Base-by-base conservation (phyloP, 2,113 vertebrate genomes). In the Zosterops japonicus region DNA sequence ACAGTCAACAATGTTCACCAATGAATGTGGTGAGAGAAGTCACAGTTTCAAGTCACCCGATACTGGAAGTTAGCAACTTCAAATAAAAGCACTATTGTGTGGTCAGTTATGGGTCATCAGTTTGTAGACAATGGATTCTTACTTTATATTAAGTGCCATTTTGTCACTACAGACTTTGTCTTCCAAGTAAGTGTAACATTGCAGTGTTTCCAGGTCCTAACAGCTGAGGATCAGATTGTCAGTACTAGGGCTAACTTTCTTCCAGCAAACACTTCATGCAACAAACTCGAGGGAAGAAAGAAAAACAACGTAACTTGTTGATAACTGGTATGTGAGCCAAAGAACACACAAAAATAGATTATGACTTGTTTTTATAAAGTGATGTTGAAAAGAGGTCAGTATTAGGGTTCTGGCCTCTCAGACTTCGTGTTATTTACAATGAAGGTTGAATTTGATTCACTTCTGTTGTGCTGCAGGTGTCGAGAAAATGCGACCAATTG, bases 361-460 rank as follows among this genome's bases (percentile, higher is more conserved):
- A 6, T 56, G 36, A 64, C 21, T 39, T 49, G 19, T 2, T 8
- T 70, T 60, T 44, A 16, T 17, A 20, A 56, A 47, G 31, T 8
- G 20, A n/a, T 77, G 46, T 9, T 65, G 41, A 70, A 78, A 35
- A 71, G 31, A 67, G 24, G 20, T 79, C 41, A 20, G 0, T 60
- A 19, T 6, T 24, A 4, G 5, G 16, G 16, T 50, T 87, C 29
- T 67, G 39, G 12, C 16, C 10, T 3, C 8, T 47, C 6, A 3
- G 14, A 14, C 33, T 65, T 15, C 0, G 3, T 55, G 3, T 46
- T 60, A 7, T 0, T 50, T 39, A 33, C 11, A 42, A 7, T 28
- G 22, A 42, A 68, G 21, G 27, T 20, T 55, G 10, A 33, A 31
- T 79, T 72, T n/a, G n/a, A n/a, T 0, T 91, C 16, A 16, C 6